A percentile compares a stretch with the other conserved stretches of the same genome.
phyloP scores from a whole-genome alignment of 2,797 vertebrate genomes.

The Aselliscus stoliczkanus region DNA sequence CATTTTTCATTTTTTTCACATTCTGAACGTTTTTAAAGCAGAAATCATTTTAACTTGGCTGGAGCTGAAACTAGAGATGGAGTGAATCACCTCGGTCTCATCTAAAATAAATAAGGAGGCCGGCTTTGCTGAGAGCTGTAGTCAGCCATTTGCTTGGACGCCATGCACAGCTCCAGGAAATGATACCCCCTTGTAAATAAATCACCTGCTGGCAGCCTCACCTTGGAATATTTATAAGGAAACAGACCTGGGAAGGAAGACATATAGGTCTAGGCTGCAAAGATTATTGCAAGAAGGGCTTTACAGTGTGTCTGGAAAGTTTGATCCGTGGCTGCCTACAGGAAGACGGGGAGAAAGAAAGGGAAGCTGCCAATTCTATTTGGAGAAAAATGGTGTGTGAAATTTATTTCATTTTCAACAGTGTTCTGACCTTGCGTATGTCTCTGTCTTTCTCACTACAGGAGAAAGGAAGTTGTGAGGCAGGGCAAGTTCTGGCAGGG shows the following conservation, averaged over 20 bases:
- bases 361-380: background rate
- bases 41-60: conserved; percentile 5
- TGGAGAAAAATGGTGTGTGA: background rate
- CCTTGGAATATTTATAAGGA: conserved; percentile 70
- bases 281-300: background rate
- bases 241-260: background rate
- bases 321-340: background rate
- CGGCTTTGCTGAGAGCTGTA: background rate
- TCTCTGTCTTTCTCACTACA: background rate
- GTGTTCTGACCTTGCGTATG: background rate
- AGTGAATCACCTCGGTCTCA: background rate
- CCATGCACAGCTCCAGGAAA: background rate
- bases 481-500: background rate
- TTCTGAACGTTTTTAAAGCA: background rate
- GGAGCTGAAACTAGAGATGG: conserved; percentile 21
- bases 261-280: background rate
- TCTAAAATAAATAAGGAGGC: conserved; percentile 38
- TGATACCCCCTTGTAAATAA: conserved; percentile 45
- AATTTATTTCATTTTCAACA: background rate
- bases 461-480: background rate
- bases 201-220: background rate
- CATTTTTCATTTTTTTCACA: background rate
- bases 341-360: background rate
- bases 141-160: background rate
- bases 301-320: background rate